Percentiles rank a stretch among this genome's conserved stretches.
phyloP scores from a whole-genome alignment of 2,113 vertebrate species.

The Labrus mixtus region DNA sequence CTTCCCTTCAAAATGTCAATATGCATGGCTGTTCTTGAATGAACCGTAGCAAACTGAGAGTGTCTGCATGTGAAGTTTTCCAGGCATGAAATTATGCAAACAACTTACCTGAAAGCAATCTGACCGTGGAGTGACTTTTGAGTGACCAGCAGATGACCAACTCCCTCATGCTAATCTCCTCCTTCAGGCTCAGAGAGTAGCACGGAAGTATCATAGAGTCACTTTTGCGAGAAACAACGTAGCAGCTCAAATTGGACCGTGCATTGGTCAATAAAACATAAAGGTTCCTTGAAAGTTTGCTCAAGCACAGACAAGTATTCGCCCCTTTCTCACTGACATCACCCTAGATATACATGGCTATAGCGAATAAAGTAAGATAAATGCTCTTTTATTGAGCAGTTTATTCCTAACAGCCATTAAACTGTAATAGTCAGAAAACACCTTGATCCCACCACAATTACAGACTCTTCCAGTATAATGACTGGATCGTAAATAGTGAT shows the following conservation, averaged over 20 bases:
- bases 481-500: constrained; percentile 66
- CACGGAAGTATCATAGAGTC: constrained; percentile 26
- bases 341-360: not conserved
- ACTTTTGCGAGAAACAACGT: constrained; percentile 23
- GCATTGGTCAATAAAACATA: constrained; percentile 24
- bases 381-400: not conserved
- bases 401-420: constrained; percentile 46
- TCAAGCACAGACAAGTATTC: constrained; percentile 1
- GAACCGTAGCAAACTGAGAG: not conserved
- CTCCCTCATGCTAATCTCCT: constrained; percentile 26
- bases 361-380: constrained; percentile 13
- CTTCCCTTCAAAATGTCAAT: not conserved
- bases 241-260: constrained; percentile 16
- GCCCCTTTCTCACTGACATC: too few species aligned
- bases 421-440: constrained; percentile 48
- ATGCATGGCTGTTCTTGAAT: not conserved
- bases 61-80: not conserved
- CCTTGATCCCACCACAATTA: constrained; percentile 56
- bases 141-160: constrained; percentile 33
- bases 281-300: not conserved
- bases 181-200: constrained; percentile 14
- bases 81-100: constrained; percentile 18
- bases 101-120: not conserved
- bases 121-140: constrained; percentile 3
- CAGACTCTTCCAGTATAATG: constrained; percentile 44